These are phyloP conservation scores for Pagrus major DNA, from an alignment of 2,113 vertebrate genomes.

Conservation along the genomic window DNA sequence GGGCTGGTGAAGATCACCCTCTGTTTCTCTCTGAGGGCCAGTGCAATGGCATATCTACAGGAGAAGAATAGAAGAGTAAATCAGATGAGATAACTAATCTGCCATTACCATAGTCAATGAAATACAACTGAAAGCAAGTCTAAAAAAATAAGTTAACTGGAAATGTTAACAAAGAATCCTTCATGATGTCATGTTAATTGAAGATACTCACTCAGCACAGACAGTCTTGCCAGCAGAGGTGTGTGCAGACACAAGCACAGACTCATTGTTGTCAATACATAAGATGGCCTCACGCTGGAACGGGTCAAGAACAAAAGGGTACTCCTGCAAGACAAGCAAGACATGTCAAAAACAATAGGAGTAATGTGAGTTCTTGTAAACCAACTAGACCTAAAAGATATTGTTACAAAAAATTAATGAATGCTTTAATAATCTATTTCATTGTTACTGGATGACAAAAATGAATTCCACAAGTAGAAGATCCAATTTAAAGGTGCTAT, in stretches of 20 bases:
- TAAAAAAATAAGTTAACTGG: background rate
- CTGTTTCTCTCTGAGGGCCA: slow-evolving; percentile 96
- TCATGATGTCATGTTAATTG: background rate
- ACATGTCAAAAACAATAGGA: background rate
- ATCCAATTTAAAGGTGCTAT: background rate
- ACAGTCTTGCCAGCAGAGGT: slow-evolving; percentile 99
- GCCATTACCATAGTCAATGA: background rate
- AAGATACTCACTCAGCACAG: slow-evolving; percentile 95
- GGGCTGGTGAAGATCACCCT: slow-evolving; percentile 99
- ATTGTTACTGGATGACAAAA: background rate
- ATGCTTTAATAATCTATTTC: background rate
- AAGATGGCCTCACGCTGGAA: slow-evolving; percentile 97
- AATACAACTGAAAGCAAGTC: background rate
- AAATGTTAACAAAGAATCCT: background rate
- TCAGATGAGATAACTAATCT: background rate
- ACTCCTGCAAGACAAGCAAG: slow-evolving; percentile 87
- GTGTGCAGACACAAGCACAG: slow-evolving; percentile 97
- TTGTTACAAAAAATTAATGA: background rate
- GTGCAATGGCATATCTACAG: slow-evolving; percentile 94
- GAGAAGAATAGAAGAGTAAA: background rate
- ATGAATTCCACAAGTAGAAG: background rate
- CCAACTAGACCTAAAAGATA: background rate
- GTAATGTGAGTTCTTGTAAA: background rate
- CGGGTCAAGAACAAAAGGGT: slow-evolving; percentile 96
- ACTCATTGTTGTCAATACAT: slow-evolving; percentile 98